phyloP scores from a whole-genome alignment of 2,113 vertebrate genomes.

The Chrysemys picta region DNA sequence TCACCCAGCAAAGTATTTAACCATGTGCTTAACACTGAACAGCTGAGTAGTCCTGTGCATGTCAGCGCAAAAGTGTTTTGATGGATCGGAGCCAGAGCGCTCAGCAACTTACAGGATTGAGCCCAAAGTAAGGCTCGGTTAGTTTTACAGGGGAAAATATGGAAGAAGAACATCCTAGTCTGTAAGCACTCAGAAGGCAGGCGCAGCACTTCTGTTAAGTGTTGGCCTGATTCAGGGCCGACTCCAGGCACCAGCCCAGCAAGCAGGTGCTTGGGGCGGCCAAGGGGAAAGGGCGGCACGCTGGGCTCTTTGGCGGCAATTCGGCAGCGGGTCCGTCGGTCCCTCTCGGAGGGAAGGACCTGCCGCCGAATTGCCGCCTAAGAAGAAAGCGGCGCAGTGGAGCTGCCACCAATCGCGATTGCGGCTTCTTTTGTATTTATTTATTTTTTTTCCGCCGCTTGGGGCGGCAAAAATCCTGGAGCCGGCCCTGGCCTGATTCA shows the following conservation, averaged over 20 bases:
- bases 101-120: neutral
- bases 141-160: neutral
- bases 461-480: too few relatives aligned
- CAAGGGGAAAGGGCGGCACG: too few relatives aligned
- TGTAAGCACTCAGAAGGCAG: neutral
- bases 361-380: too few relatives aligned
- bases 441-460: too few relatives aligned
- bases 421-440: too few relatives aligned
- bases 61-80: neutral
- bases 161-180: neutral
- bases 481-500: neutral
- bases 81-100: conserved; percentile 23
- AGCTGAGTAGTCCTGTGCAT: neutral
- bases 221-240: neutral
- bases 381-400: too few relatives aligned
- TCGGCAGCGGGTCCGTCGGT: too few relatives aligned
- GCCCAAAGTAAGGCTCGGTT: accelerated
- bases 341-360: too few relatives aligned
- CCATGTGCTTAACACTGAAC: neutral
- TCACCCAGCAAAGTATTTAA: neutral
- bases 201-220: neutral
- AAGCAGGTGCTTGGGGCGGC: too few relatives aligned
- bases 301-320: too few relatives aligned
- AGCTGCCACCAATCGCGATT: too few relatives aligned
- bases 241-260: too few relatives aligned